Evolutionary conservation across 2,113 vertebrate genomes (phyloP).

Genomic region (Podarcis cretensis): DNA sequence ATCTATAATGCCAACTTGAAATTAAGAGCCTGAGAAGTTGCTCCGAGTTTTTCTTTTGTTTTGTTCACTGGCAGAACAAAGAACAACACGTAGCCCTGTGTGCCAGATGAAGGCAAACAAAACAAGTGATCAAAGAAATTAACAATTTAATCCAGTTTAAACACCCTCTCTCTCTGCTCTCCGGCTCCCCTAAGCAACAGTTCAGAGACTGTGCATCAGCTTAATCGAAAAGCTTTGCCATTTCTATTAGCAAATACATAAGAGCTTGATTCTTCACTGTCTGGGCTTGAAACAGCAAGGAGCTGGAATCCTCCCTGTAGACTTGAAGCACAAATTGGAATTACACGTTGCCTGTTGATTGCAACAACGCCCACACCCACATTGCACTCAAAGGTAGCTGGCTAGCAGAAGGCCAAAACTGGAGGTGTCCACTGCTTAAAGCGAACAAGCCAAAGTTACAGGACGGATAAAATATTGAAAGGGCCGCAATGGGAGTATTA

Average conservation of each 20-base stretch:
- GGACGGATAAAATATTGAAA: neutral
- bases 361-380: neutral
- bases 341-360: slow-evolving; percentile 1
- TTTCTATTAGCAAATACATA: slow-evolving; percentile 35
- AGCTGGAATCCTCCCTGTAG: neutral
- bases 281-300: neutral
- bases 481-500: too few species aligned
- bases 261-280: slow-evolving; percentile 22
- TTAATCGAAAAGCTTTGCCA: slow-evolving; percentile 32
- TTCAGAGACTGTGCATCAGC: slow-evolving; percentile 19
- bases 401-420: neutral
- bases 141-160: slow-evolving; percentile 26
- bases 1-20: neutral
- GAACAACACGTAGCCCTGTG: slow-evolving; percentile 11
- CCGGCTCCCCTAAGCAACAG: slow-evolving; percentile 1
- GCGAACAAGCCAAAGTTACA: neutral
- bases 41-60: neutral
- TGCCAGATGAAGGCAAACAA: slow-evolving; percentile 3
- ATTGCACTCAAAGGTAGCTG: neutral
- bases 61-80: neutral
- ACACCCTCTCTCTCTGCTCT: slow-evolving; percentile 2
- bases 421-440: neutral
- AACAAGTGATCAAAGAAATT: slow-evolving; percentile 24
- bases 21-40: neutral
- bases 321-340: slow-evolving; percentile 13